Conservation (phyloP, 2,797 vertebrate species). For the Microhierax caerulescens region DNA sequence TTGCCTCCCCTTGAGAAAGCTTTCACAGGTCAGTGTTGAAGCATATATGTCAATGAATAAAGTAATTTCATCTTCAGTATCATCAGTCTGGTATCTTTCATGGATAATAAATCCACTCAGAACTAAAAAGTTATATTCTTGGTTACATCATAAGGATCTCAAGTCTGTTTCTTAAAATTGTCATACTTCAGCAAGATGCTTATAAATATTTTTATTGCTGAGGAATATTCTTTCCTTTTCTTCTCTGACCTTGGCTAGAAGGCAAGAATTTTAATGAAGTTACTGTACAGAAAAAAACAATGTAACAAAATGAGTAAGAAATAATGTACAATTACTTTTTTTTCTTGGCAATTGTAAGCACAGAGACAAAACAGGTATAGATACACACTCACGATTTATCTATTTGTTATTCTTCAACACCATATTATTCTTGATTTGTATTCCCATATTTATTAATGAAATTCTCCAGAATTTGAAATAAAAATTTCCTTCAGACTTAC, state of each 20-base stretch:
- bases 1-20: not conserved
- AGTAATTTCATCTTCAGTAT: not conserved
- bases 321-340: not conserved
- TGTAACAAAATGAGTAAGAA: not conserved
- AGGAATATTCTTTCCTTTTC: not conserved
- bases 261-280: not conserved
- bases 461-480: not conserved
- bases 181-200: not conserved
- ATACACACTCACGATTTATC: not conserved
- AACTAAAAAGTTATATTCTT: not conserved
- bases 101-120: not conserved
- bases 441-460: not conserved
- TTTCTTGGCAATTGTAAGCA: not conserved
- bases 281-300: not conserved
- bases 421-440: not conserved
- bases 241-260: not conserved
- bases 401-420: not conserved
- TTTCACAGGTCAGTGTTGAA: not conserved
- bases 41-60: not conserved
- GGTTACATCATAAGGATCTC: not conserved
- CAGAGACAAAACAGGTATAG: not conserved
- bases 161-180: not conserved
- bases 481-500: not conserved
- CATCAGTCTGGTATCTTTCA: not conserved
- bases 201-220: not conserved